Conservation (phyloP, 1,140 invertebrate species). For the Brachionus sp. region DNA sequence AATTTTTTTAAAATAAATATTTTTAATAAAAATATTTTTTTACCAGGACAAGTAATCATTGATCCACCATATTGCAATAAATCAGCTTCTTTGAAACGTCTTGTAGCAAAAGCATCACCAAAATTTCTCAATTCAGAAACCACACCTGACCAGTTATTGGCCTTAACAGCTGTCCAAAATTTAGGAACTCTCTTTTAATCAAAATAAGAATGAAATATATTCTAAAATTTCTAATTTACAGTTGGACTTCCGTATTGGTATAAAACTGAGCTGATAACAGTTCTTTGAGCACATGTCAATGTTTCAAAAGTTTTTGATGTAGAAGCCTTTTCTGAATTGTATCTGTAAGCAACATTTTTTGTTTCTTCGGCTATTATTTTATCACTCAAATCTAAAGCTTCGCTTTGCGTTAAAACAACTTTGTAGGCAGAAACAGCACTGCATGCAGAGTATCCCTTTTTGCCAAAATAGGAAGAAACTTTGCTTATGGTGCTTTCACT, state of each 20-base stretch:
- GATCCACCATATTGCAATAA: not conserved
- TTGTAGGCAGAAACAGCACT: not conserved
- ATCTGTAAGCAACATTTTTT: not conserved
- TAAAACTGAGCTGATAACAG: not conserved
- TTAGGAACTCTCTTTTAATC: not conserved
- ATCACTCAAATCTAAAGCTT: not conserved
- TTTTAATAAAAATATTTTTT: not conserved
- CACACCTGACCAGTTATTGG: not conserved
- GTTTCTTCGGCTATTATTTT: not conserved
- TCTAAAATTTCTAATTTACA: not conserved
- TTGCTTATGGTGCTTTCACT: not conserved
- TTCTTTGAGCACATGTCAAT: conserved; percentile 9
- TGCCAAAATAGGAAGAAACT: not conserved
- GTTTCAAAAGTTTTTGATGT: not conserved
- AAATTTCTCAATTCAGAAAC: not conserved
- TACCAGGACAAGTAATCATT: not conserved
- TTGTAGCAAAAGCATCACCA: not conserved
- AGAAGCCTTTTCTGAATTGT: not conserved
- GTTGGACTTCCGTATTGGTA: conserved; percentile 13
- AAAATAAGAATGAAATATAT: not conserved
- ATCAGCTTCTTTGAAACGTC: not conserved
- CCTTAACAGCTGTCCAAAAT: not conserved
- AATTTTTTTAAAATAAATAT: not conserved
- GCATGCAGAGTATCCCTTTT: not conserved
- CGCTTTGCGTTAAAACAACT: not conserved